Evolutionary conservation across 2,797 vertebrate species (phyloP).

Genomic region (Coccyzus lansbergi): DNA sequence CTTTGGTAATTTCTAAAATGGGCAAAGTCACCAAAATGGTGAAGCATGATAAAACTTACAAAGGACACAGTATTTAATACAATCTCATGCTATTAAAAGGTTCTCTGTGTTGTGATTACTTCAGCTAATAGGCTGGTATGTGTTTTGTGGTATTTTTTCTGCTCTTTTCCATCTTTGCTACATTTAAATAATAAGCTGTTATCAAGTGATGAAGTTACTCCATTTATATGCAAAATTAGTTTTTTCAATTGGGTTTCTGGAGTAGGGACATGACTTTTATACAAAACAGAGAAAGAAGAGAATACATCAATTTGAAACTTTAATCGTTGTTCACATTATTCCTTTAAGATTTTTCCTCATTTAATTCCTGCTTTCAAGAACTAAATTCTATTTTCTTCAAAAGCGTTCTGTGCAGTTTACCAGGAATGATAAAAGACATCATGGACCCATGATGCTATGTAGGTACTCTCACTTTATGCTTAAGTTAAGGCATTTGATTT

Average conservation of each 20-base stretch:
- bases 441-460: neutral
- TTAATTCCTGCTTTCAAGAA: neutral
- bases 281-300: neutral
- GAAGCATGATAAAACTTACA: neutral
- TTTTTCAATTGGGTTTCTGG: neutral
- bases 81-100: neutral
- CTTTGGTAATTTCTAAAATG: neutral
- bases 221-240: neutral
- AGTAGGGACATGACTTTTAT: neutral
- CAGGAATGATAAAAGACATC: neutral
- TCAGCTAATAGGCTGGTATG: neutral
- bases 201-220: neutral
- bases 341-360: neutral
- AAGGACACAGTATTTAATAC: neutral
- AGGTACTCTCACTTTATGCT: neutral
- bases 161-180: neutral
- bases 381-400: neutral
- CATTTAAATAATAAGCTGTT: neutral
- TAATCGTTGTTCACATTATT: neutral
- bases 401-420: neutral
- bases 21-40: neutral
- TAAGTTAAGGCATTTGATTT: neutral
- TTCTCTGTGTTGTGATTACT: neutral
- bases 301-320: neutral
- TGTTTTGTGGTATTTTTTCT: neutral